phyloP scores from a whole-genome alignment of 2,797 vertebrate genomes.

The Myoxocephalus aenaeus region DNA sequence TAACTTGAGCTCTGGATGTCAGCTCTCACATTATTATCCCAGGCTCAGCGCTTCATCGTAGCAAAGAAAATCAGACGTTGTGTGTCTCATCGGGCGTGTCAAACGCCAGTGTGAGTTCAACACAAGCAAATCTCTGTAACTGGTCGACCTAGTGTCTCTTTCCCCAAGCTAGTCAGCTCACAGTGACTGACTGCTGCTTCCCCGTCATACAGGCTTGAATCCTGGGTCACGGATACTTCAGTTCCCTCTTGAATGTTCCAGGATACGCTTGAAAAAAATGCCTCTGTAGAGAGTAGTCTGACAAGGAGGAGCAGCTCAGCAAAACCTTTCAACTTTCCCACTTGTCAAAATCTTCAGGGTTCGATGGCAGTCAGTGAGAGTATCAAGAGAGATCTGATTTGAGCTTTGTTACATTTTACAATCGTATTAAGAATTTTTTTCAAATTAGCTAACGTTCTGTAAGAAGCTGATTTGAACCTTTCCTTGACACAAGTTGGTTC shows the following conservation, averaged over 20 bases:
- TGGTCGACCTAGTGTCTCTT: slow-evolving; percentile 42
- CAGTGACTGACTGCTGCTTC: slow-evolving; percentile 46
- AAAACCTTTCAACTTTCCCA: slow-evolving; percentile 33
- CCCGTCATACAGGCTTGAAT: slow-evolving; percentile 43
- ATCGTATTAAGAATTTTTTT: not conserved
- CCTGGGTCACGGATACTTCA: slow-evolving; percentile 44
- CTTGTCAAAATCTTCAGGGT: slow-evolving; percentile 33
- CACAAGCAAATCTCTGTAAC: slow-evolving; percentile 41
- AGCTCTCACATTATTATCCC: slow-evolving; percentile 57
- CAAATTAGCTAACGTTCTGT: not conserved
- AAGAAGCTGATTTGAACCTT: not conserved
- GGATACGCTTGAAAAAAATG: slow-evolving; percentile 38
- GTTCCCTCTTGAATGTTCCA: slow-evolving; percentile 41
- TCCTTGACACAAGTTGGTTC: not conserved
- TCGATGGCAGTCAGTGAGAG: slow-evolving; percentile 26
- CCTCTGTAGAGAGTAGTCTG: slow-evolving; percentile 28
- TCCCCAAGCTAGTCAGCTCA: slow-evolving; percentile 30
- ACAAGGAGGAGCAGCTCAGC: slow-evolving; percentile 24
- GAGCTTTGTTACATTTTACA: not conserved
- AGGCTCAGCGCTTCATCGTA: slow-evolving; percentile 21
- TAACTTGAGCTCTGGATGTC: slow-evolving; percentile 43
- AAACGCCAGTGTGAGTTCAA: slow-evolving; percentile 38
- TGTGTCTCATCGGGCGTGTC: slow-evolving; percentile 40
- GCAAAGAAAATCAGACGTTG: slow-evolving; percentile 24
- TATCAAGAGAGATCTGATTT: slow-evolving; percentile 14